These are phyloP conservation scores for Agraylea sexmaculata DNA, from an alignment of 1,140 invertebrate species.

Conservation along the genomic window DNA sequence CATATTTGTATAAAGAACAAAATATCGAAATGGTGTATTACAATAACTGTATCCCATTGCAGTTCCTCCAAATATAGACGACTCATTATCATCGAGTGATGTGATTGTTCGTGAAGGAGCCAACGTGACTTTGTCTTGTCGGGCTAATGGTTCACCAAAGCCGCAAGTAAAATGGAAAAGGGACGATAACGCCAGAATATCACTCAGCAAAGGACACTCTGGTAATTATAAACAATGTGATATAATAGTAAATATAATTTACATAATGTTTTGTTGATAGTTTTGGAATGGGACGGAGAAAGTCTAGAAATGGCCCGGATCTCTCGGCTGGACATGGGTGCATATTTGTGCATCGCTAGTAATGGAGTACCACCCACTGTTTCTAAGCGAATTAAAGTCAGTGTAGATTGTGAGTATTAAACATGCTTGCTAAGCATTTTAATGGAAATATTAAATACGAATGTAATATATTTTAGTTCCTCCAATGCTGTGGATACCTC, in stretches of 20 bases:
- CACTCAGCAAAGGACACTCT: constrained; percentile 67
- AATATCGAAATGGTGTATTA: too few relatives aligned
- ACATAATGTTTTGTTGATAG: constrained; percentile 34
- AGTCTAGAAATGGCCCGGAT: constrained; percentile 74
- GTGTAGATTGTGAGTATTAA: constrained; percentile 81
- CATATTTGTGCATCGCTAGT: constrained; percentile 77
- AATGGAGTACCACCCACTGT: constrained; percentile 69
- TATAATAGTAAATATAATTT: background rate
- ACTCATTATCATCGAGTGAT: constrained; percentile 79
- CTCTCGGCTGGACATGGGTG: constrained; percentile 80
- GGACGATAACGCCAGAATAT: constrained; percentile 72
- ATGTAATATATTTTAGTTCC: constrained; percentile 54
- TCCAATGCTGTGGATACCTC: constrained; percentile 80
- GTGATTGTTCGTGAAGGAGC: constrained; percentile 81
- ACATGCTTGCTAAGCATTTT: background rate
- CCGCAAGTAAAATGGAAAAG: constrained; percentile 84
- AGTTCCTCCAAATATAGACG: constrained; percentile 88
- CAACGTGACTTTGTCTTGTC: constrained; percentile 78
- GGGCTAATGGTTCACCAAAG: constrained; percentile 77
- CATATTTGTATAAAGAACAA: too few relatives aligned
- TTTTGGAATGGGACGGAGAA: constrained; percentile 71
- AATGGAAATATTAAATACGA: background rate
- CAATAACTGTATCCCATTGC: too few relatives aligned
- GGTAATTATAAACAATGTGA: constrained; percentile 40
- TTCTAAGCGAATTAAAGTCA: constrained; percentile 84